phyloP scores from a whole-genome alignment of 1,140 invertebrate species.

The Kradibia gibbosae region DNA sequence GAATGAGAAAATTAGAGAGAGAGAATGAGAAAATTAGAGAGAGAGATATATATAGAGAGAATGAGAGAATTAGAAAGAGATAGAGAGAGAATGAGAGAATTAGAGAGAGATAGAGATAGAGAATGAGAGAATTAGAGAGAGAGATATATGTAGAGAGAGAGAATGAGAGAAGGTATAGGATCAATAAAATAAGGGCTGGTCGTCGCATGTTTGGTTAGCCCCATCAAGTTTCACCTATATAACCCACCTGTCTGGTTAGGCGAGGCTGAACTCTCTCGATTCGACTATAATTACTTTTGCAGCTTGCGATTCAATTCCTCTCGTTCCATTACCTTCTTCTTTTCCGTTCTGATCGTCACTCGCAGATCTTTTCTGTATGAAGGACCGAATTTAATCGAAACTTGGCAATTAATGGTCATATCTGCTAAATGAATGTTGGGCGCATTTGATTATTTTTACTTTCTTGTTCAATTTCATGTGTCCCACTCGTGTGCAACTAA shows the following conservation, averaged over 20 bases:
- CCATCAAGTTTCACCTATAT: slow-evolving; percentile 56
- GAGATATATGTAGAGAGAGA: neutral
- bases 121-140: neutral
- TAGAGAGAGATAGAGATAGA: no score
- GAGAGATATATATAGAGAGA: neutral
- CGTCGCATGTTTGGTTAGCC: slow-evolving; percentile 65
- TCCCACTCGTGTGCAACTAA: neutral
- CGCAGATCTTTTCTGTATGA: slow-evolving; percentile 22
- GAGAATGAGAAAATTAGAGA: neutral
- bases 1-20: neutral
- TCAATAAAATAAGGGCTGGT: slow-evolving; percentile 71
- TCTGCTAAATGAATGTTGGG: neutral
- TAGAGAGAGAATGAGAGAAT: neutral
- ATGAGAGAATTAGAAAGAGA: neutral
- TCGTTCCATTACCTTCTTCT: neutral
- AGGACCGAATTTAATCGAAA: slow-evolving; percentile 44
- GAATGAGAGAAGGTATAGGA: slow-evolving; percentile 50
- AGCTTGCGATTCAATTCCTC: neutral
- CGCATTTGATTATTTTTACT: neutral
- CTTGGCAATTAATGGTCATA: slow-evolving; percentile 35
- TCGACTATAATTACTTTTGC: slow-evolving; percentile 47
- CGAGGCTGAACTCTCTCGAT: slow-evolving; percentile 48
- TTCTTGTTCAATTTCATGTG: neutral
- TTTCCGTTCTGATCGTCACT: neutral
- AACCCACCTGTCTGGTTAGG: slow-evolving; percentile 56